phyloP scores from a whole-genome alignment of 2,113 vertebrate species.

The Merops nubicus region DNA sequence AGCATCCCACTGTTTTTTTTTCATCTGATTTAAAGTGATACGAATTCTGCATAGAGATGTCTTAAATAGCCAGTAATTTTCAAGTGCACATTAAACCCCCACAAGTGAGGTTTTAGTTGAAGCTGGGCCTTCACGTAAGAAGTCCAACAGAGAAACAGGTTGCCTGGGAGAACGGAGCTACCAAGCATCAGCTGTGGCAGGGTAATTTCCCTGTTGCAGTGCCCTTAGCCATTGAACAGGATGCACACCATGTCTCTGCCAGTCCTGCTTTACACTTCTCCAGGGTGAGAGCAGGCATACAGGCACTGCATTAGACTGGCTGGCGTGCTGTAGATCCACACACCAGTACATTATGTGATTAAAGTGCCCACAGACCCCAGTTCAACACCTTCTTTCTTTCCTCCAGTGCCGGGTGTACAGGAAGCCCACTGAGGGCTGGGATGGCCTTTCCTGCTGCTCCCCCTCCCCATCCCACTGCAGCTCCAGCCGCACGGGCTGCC shows the following conservation, averaged over 20 bases:
- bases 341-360: accelerated
- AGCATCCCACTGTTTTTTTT: background rate
- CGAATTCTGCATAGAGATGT: background rate
- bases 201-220: background rate
- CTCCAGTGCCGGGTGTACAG: background rate
- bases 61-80: background rate
- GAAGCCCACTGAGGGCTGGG: accelerated
- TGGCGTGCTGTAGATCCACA: background rate
- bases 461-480: background rate
- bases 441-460: background rate
- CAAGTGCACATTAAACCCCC: background rate
- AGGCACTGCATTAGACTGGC: accelerated
- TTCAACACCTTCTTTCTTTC: background rate
- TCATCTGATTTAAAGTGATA: background rate
- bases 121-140: background rate
- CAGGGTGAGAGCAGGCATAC: background rate
- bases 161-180: background rate
- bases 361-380: background rate
- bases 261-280: background rate
- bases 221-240: background rate
- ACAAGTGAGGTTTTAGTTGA: background rate
- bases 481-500: background rate
- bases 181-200: accelerated
- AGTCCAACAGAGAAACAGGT: background rate
- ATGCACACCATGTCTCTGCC: accelerated